phyloP scores from a whole-genome alignment of 1,140 invertebrate genomes.

The Diachasma alloeum region DNA sequence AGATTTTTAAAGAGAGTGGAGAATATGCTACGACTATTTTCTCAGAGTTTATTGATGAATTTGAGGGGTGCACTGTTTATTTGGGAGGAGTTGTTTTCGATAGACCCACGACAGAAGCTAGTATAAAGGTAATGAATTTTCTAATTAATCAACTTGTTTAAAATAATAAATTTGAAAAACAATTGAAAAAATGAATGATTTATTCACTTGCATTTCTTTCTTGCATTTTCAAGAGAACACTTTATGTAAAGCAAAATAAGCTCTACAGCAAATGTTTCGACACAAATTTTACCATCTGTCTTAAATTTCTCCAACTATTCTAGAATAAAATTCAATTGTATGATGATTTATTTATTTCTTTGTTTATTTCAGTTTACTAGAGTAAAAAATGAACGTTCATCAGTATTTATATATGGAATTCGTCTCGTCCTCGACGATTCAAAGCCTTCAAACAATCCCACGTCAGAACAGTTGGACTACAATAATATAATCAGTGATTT shows the following conservation, averaged over 20 bases:
- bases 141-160: too few relatives aligned
- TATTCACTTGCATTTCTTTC: too few relatives aligned
- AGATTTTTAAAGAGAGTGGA: constrained; percentile 62
- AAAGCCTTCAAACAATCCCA: constrained; percentile 24
- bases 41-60: constrained; percentile 60
- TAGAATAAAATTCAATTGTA: too few relatives aligned
- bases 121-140: constrained; percentile 54
- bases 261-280: too few relatives aligned
- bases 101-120: constrained; percentile 54
- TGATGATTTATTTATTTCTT: too few relatives aligned
- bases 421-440: constrained; percentile 50
- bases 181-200: too few relatives aligned
- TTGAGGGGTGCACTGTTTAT: constrained; percentile 54
- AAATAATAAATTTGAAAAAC: neutral
- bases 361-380: constrained; percentile 57
- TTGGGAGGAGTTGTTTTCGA: constrained; percentile 49
- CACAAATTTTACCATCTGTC: too few relatives aligned
- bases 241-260: too few relatives aligned
- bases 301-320: too few relatives aligned
- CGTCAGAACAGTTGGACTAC: constrained; percentile 42
- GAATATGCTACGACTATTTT: constrained; percentile 58
- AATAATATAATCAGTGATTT: constrained; percentile 47
- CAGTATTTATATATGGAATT: constrained; percentile 63
- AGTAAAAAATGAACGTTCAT: constrained; percentile 47
- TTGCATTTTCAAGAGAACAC: too few relatives aligned